Evolutionary conservation across 2,797 vertebrate genomes (phyloP).

Genomic region (Hydrocynus forskahlii): DNA sequence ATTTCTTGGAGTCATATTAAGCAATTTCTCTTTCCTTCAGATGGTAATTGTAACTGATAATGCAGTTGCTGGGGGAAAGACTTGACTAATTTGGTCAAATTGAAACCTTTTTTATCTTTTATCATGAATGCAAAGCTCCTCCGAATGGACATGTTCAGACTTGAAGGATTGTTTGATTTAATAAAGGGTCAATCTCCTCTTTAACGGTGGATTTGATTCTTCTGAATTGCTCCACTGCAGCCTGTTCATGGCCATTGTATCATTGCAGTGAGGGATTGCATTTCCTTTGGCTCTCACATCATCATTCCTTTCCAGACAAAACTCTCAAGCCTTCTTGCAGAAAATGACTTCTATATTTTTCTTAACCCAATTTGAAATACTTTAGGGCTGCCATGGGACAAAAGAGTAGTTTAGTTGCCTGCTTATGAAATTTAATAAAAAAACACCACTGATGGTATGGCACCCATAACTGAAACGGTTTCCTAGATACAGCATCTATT

Average conservation of each 20-base stretch:
- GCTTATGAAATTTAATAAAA: slow-evolving; percentile 76
- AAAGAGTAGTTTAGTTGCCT: slow-evolving; percentile 71
- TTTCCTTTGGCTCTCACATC: slow-evolving; percentile 72
- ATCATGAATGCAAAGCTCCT: slow-evolving; percentile 67
- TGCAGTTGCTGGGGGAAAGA: slow-evolving; percentile 46
- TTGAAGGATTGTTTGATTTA: slow-evolving; percentile 78
- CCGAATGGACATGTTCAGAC: slow-evolving; percentile 77
- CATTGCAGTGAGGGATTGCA: slow-evolving; percentile 74
- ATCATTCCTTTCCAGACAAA: slow-evolving; percentile 70
- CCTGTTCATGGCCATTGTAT: slow-evolving; percentile 79
- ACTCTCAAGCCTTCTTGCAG: slow-evolving; percentile 67
- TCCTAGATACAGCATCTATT: slow-evolving; percentile 38
- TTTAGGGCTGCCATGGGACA: slow-evolving; percentile 75
- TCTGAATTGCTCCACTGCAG: slow-evolving; percentile 74
- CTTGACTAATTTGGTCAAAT: slow-evolving; percentile 69
- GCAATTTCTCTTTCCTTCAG: slow-evolving; percentile 42
- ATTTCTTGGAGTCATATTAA: slow-evolving; percentile 36
- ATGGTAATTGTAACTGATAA: slow-evolving; percentile 51
- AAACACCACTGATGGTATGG: slow-evolving; percentile 65
- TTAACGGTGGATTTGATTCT: slow-evolving; percentile 75
- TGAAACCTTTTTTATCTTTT: slow-evolving; percentile 70
- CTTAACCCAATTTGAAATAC: slow-evolving; percentile 82
- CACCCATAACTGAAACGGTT: slow-evolving; percentile 61
- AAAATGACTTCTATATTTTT: slow-evolving; percentile 78
- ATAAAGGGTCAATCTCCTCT: slow-evolving; percentile 80